phyloP scores from a whole-genome alignment of 1,140 invertebrate genomes.

The Formica exsecta region DNA sequence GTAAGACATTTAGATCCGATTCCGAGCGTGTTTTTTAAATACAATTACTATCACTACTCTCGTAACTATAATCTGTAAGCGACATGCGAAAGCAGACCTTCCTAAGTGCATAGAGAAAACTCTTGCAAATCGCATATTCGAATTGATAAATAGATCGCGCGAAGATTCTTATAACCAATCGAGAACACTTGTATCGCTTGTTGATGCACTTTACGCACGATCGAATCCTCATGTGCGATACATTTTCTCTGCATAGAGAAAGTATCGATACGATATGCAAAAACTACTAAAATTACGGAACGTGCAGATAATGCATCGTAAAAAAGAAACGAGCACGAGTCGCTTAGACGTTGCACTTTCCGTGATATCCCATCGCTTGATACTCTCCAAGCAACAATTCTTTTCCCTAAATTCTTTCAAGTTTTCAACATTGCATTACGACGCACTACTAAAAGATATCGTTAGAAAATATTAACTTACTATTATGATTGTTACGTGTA shows the following conservation, averaged over 20 bases:
- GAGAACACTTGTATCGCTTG: constrained; percentile 61
- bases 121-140: constrained; percentile 4
- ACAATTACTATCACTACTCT: constrained; percentile 60
- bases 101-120: constrained; percentile 57
- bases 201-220: constrained; percentile 35
- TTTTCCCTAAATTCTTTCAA: constrained; percentile 68
- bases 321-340: constrained; percentile 24
- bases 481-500: constrained; percentile 77
- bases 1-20: constrained; percentile 35
- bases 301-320: constrained; percentile 2
- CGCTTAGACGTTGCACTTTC: constrained; percentile 12
- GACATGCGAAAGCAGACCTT: constrained; percentile 56
- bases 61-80: constrained; percentile 60
- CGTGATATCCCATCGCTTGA: constrained; percentile 39
- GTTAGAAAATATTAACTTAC: constrained; percentile 66
- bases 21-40: constrained; percentile 60
- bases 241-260: constrained; percentile 3
- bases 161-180: constrained; percentile 16
- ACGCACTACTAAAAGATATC: constrained; percentile 62
- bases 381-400: constrained; percentile 57
- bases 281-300: constrained; percentile 25
- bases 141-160: constrained; percentile 7
- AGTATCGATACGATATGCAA: constrained; percentile 20
- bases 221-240: not conserved
- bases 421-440: constrained; percentile 67